Conservation (phyloP, 1,140 invertebrate genomes). For the Drosophila guanche region DNA sequence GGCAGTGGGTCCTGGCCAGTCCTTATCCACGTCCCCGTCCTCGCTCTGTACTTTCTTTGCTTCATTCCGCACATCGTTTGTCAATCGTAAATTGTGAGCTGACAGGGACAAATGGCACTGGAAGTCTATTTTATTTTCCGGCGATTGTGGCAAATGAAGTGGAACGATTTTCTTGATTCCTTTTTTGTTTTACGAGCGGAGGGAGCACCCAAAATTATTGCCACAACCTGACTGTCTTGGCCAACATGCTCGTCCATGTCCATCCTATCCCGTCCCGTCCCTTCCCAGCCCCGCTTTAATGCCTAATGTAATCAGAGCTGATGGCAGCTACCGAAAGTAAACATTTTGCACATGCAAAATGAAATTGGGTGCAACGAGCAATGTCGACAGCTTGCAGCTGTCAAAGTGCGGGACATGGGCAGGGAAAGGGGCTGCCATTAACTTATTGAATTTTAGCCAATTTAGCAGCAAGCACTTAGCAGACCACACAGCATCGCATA, state of each 20-base stretch:
- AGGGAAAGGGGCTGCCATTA: conserved; percentile 47
- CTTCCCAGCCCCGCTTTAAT: conserved; percentile 24
- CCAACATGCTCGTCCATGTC: not conserved
- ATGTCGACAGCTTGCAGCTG: conserved; percentile 49
- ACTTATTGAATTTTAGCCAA: conserved; percentile 81
- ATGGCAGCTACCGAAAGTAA: conserved; percentile 42
- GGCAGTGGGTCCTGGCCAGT: too few species aligned
- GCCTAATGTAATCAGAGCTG: conserved; percentile 59
- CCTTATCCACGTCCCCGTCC: too few species aligned
- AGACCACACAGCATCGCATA: conserved; percentile 36
- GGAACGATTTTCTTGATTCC: conserved; percentile 45
- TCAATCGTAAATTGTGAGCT: conserved; percentile 69
- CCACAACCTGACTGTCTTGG: conserved; percentile 17
- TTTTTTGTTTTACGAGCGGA: conserved; percentile 41
- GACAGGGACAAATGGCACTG: conserved; percentile 74
- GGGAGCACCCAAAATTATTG: conserved; percentile 31
- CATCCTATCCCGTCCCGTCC: too few species aligned
- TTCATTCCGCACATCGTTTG: conserved; percentile 60
- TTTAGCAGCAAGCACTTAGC: conserved; percentile 66
- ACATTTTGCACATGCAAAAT: conserved; percentile 60
- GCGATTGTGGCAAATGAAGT: conserved; percentile 71
- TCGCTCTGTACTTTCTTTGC: conserved; percentile 7
- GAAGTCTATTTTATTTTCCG: conserved; percentile 67
- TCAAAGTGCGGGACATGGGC: conserved; percentile 12
- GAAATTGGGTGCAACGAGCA: conserved; percentile 56